These are phyloP conservation scores for Netelia inedita DNA, from an alignment of 2,888 invertebrate species.

Conservation along the genomic window DNA sequence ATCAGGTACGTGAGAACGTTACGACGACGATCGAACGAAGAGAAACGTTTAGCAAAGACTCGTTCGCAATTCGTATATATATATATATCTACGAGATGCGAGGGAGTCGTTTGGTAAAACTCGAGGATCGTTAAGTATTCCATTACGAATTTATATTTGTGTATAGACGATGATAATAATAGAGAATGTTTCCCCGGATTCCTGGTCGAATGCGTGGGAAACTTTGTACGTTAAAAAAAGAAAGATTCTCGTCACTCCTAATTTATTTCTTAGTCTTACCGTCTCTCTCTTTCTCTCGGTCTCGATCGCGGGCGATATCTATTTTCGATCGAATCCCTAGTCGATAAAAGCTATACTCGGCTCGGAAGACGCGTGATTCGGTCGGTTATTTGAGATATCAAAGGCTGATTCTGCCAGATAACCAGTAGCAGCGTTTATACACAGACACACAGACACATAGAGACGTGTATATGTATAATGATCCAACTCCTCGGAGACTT, in stretches of 20 bases:
- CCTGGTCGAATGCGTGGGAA: constrained; percentile 47
- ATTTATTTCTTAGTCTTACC: constrained; percentile 28
- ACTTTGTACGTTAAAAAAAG: constrained; percentile 15
- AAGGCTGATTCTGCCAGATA: constrained; percentile 62
- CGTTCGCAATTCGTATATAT: not conserved
- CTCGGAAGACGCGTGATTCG: constrained; percentile 60
- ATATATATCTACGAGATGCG: too few relatives aligned
- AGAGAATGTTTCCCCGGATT: constrained; percentile 47
- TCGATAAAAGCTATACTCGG: constrained; percentile 70
- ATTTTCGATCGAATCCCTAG: constrained; percentile 71
- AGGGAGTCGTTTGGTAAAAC: too few relatives aligned
- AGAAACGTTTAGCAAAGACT: constrained; percentile 1
- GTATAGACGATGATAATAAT: constrained; percentile 23
- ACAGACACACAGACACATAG: not conserved
- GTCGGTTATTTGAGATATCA: constrained; percentile 69
- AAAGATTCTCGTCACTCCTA: constrained; percentile 12
- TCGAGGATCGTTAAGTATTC: not conserved
- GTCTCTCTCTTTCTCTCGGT: constrained; percentile 11
- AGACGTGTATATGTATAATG: constrained; percentile 6
- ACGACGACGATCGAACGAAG: constrained; percentile 10
- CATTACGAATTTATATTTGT: constrained; percentile 50
- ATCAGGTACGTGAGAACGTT: constrained; percentile 58
- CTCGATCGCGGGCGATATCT: constrained; percentile 61
- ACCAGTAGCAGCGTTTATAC: constrained; percentile 45
- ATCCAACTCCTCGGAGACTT: constrained; percentile 23